Evolutionary conservation across 1,140 invertebrate species (phyloP), one percentile per base, ranked within the genome.

Genomic region (Hetaerina americana): DNA sequence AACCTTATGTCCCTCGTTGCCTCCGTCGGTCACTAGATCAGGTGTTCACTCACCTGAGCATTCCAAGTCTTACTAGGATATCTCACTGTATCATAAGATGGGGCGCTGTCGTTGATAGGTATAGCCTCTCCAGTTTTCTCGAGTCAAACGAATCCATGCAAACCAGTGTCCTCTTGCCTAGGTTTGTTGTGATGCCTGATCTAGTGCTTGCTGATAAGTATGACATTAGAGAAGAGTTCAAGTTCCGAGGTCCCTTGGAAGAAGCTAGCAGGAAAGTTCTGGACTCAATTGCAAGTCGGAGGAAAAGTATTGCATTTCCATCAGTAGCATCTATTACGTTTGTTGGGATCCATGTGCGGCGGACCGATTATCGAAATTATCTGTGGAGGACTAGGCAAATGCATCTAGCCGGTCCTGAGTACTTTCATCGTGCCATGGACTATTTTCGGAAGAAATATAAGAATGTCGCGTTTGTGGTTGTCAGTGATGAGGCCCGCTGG

Each of bases 401-500:
- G 40, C 40, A 57, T n/a, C 40, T 86, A 12, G 87, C 85, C 0
- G 82, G 84, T 57, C 72, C 80, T n/a, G 77, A 76, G 5, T 88
- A 85, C 77, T 88, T 87, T 77, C 75, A 78, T 0, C 75, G 79
- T 22, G 87, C 86, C 5, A 87, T 88, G 83, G 76, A 82, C 71
- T 84, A 87, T 73, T 88, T 85, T 74, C 77, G 80, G 66, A 74
- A 72, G 25, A 86, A 85, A 76, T 88, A 84, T 74, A 71, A 73
- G 10, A 81, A 82, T 67, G 80, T 83, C 1, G 74, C 87, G 10
- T 89, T 88, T 76, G 75, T 88, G 26, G 81, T 88, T 3, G 82
- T 87, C 31, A 88, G 86, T 76, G 87, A 89, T 76, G 87, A 87
- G 75, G 84, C 86, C 49, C 74, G 72, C 2, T 88, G 87, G 87